These are phyloP conservation scores for Drosophila ogumai DNA, from an alignment of 1,140 invertebrate species.

Conservation along the genomic window DNA sequence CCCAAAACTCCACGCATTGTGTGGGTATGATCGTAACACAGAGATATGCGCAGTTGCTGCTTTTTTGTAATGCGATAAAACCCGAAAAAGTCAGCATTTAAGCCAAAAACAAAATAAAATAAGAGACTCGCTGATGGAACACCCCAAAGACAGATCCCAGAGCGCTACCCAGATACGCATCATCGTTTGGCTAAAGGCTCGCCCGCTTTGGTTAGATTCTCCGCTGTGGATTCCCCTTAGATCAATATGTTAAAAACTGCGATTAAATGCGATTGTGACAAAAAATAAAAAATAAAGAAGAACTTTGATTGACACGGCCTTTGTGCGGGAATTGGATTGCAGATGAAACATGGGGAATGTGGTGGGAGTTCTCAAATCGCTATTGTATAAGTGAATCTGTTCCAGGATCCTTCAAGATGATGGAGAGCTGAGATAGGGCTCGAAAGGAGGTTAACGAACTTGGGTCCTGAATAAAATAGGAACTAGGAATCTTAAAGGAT, in stretches of 20 bases:
- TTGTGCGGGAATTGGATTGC: conserved; percentile 57
- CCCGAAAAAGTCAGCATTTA: conserved; percentile 77
- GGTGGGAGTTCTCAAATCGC: conserved; percentile 29
- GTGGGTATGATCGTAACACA: conserved; percentile 57
- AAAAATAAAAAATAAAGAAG: conserved; percentile 26
- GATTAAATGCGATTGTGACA: conserved; percentile 77
- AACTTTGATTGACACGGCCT: conserved; percentile 78
- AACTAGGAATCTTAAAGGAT: background rate
- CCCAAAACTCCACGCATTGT: conserved; percentile 55
- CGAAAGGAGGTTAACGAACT: conserved; percentile 25
- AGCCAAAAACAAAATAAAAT: conserved; percentile 51
- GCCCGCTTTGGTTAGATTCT: conserved; percentile 59
- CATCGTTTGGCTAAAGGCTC: conserved; percentile 78
- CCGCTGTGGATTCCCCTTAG: conserved; percentile 25
- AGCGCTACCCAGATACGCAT: conserved; percentile 73
- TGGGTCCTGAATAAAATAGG: background rate
- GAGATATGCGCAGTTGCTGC: conserved; percentile 54
- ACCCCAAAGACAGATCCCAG: conserved; percentile 72
- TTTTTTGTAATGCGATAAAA: conserved; percentile 57
- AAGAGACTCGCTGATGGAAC: conserved; percentile 49
- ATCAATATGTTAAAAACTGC: conserved; percentile 79
- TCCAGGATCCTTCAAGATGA: conserved; percentile 19
- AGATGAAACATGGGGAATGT: conserved; percentile 23
- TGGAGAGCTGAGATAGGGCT: background rate
- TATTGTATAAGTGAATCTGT: conserved; percentile 9